These are phyloP conservation scores for Sphaeridia pumilis DNA, from an alignment of 2,888 invertebrate species.

Conservation along the genomic window DNA sequence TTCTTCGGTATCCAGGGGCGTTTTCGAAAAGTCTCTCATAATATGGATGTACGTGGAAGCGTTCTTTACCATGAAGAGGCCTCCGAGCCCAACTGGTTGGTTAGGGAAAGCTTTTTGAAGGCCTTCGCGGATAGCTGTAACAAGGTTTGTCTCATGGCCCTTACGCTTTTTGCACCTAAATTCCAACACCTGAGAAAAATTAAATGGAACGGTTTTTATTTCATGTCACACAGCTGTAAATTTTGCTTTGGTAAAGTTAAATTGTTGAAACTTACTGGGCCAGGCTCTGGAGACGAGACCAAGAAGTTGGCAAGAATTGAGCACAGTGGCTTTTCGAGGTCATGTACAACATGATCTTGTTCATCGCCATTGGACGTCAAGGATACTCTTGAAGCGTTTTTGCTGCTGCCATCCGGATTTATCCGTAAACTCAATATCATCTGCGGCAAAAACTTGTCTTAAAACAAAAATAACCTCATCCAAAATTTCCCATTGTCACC, in stretches of 20 bases:
- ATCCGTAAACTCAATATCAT: constrained; percentile 63
- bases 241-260: not conserved
- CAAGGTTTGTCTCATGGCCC: constrained; percentile 59
- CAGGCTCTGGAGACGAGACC: constrained; percentile 25
- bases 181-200: constrained; percentile 51
- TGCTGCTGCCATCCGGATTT: constrained; percentile 41
- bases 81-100: constrained; percentile 57
- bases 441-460: too few species aligned
- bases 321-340: constrained; percentile 20
- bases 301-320: constrained; percentile 24
- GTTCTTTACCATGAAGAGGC: constrained; percentile 67
- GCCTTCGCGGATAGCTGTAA: constrained; percentile 62
- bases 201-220: too few species aligned
- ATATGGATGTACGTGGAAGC: constrained; percentile 84
- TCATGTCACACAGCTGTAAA: not conserved
- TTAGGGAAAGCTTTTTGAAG: constrained; percentile 40
- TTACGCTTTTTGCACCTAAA: constrained; percentile 61
- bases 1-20: constrained; percentile 57
- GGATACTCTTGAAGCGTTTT: constrained; percentile 21
- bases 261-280: constrained; percentile 18
- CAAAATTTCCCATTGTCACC: too few species aligned
- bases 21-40: constrained; percentile 83
- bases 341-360: constrained; percentile 19
- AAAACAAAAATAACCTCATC: not conserved
- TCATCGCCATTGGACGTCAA: constrained; percentile 25